Evolutionary conservation across 2,797 vertebrate species (phyloP), one percentile per base, ranked within the genome.

Genomic region (Sebastolobus alascanus): DNA sequence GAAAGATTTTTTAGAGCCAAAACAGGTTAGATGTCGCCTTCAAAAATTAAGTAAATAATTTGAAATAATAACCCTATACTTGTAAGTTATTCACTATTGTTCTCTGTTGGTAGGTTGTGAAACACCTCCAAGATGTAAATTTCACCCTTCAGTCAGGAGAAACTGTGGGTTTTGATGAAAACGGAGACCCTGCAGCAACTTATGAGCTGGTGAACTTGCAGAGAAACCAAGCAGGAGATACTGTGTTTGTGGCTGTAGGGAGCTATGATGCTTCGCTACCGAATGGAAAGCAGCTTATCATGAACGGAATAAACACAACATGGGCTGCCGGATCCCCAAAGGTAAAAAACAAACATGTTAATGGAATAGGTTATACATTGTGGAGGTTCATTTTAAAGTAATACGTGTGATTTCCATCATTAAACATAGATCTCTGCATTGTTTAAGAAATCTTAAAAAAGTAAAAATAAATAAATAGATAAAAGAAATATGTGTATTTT

Each of bases 151-250:
- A 68, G 16, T 94, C 92, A 8, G 96, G 94, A 71, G 95, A 96
- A 54, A 89, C 11, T 12, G 92, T 96, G 2, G 82, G 87, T 83
- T 96, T 96, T 86, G 91, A 95, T 89, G 40, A 35, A 64, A 94
- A 95, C 66, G 95, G 95, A 82, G 95, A 96, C 73, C 95, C 95
- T 38, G 77, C 83, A 14, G 95, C 96, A 2, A 88, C 70, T 16
- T 96, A 96, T 80, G 95, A 96, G 80, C 89, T 96, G 61, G 94
- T 96, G 43, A 96, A 96, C 90, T 96, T 95, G 95, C 94, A 96
- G 87, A 94, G 84, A 84, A 93, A 87, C 72, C 43, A 10, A 54
- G 84, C 68, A 52, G 93, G 94, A 67, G 83, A 92, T 3, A 85
- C 52, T 16, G 77, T 66, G 35, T 96, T 96, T 86, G 84, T 95